A percentile compares a stretch with the other conserved stretches of the same genome.
Evolutionary conservation across 2,888 invertebrate species (phyloP).

Genomic region (Nysson spinosus): DNA sequence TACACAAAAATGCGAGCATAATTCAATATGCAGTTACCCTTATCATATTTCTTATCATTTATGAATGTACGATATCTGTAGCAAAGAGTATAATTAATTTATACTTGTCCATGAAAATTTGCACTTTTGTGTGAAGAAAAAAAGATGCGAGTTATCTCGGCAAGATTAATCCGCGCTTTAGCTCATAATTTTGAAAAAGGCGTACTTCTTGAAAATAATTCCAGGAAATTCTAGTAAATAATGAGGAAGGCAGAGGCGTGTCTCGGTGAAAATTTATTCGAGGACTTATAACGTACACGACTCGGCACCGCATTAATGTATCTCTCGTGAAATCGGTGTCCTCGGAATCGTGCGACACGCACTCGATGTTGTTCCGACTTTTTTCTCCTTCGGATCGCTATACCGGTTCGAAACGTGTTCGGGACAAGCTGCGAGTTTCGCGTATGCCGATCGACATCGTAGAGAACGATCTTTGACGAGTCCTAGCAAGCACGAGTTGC

Average conservation of each 20-base stretch:
- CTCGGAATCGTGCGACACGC: slow-evolving; percentile 70
- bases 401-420: slow-evolving; percentile 53
- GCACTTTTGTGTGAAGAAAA: too few species aligned
- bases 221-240: slow-evolving; percentile 44
- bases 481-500: not conserved
- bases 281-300: slow-evolving; percentile 54
- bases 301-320: slow-evolving; percentile 70
- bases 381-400: slow-evolving; percentile 45
- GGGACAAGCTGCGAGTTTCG: slow-evolving; percentile 41
- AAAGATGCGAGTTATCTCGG: too few species aligned
- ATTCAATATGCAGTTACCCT: too few species aligned
- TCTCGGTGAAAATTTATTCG: slow-evolving; percentile 58
- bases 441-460: slow-evolving; percentile 39
- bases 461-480: slow-evolving; percentile 43
- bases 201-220: too few species aligned
- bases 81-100: too few species aligned
- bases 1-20: too few species aligned
- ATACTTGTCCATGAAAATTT: too few species aligned
- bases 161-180: too few species aligned
- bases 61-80: too few species aligned
- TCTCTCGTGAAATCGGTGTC: slow-evolving; percentile 72
- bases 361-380: slow-evolving; percentile 61
- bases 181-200: too few species aligned
- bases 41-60: too few species aligned
- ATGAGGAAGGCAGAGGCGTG: slow-evolving; percentile 36